Base-by-base conservation (phyloP, 2,113 vertebrate genomes). In the Chaetorhynchus papuensis region DNA sequence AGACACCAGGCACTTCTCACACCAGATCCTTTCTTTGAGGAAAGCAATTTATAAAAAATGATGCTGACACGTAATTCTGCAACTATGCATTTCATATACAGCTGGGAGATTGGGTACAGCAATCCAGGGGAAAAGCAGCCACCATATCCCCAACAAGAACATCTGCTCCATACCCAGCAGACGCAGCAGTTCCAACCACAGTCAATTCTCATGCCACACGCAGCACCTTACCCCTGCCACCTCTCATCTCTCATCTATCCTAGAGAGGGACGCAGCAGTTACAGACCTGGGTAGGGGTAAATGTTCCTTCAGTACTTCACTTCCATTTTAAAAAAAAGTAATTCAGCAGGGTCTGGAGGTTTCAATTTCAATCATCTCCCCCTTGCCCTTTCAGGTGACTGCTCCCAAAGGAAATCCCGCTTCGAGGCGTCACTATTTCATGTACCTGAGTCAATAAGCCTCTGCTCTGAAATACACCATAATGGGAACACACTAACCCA, bases 351-450 rank as follows among this genome's bases (percentile, higher is more conserved):
- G 86, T 91, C 95, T 96, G 93, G 83, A 97, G 94, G 97, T 97
- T 97, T 95, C 95, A 80, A 79, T 96, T 98, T 96, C 97, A 97
- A 97, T 97, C 91, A 94, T 78, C 84, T 85, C 94, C 94, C 91
- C 94, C 94, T 65, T 96, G 93, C 93, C 95, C 96, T 97, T 97
- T 96, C 89, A 97, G 41, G 64, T 1, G 3, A 81, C 79, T 82
- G 72, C 21, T 97, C 97, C 94, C 96, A 53, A 49, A 97, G 96
- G 97, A 97, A 96, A 69, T 93, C 86, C 94, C 37, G 91, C 94
- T 91, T 96, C 56, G 56, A 96, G 96, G 94, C 91, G 70, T 89
- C 89, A 70, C 89, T 89, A 39, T 68, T 93, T 74, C 81, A 89
- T 69, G 87, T 82, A 92, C 80, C 88, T 82, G 88, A 97, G 97